phyloP scores from a whole-genome alignment of 2,113 vertebrate genomes.

The Trichomycterus rosablanca region DNA sequence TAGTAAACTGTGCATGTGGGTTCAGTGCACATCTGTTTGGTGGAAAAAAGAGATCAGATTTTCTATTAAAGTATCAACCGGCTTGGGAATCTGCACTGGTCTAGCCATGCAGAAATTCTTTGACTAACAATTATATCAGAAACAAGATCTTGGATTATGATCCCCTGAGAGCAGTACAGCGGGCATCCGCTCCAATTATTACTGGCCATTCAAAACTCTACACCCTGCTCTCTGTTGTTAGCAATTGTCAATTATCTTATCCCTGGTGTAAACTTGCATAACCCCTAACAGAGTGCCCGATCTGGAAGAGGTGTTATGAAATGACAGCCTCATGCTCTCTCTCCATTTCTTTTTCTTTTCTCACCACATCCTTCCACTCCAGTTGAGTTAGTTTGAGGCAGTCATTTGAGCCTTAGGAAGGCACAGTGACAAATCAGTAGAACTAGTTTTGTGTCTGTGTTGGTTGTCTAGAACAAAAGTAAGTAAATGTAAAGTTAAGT shows the following conservation, averaged over 20 bases:
- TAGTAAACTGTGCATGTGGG: conserved; percentile 65
- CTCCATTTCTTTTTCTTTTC: conserved; percentile 30
- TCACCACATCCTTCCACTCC: conserved; percentile 43
- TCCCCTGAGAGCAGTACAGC: conserved; percentile 70
- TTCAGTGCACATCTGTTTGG: conserved; percentile 71
- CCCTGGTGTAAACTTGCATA: conserved; percentile 75
- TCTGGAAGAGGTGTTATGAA: conserved; percentile 70
- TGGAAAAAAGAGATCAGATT: conserved; percentile 68
- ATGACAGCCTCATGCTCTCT: conserved; percentile 60
- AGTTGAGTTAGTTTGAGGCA: conserved; percentile 31
- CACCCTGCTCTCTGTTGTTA: conserved; percentile 72
- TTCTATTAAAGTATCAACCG: conserved; percentile 80
- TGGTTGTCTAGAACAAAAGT: no score
- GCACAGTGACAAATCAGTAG: conserved; percentile 37
- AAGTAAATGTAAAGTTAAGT: no score
- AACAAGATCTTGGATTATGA: conserved; percentile 78
- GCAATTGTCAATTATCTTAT: conserved; percentile 78
- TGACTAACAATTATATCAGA: conserved; percentile 85
- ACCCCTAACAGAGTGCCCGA: conserved; percentile 72
- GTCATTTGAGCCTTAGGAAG: conserved; percentile 38
- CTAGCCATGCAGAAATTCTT: conserved; percentile 79
- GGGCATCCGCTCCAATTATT: conserved; percentile 78
- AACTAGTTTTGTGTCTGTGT: conserved; percentile 25
- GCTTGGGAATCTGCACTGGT: conserved; percentile 74
- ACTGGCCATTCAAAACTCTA: conserved; percentile 76